Evolutionary conservation across 1,140 invertebrate genomes (phyloP).

Genomic region (Spodoptera frugiperda): DNA sequence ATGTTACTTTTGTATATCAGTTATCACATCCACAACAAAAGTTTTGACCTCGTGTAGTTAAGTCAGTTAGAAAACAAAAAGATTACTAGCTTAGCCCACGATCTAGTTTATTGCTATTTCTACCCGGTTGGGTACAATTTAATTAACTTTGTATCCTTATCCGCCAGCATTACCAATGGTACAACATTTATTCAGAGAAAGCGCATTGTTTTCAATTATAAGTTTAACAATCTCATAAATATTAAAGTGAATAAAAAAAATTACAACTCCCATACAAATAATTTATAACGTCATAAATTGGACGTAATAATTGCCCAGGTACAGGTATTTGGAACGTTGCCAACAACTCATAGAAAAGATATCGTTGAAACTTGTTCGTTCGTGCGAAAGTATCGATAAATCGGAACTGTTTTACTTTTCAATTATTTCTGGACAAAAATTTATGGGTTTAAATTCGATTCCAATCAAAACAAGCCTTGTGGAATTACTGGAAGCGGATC

Average conservation of each 20-base stretch:
- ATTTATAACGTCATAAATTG: conserved; percentile 45
- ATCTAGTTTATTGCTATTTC: conserved; percentile 7
- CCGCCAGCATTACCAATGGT: background rate
- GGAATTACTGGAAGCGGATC: conserved; percentile 24
- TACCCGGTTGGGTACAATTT: background rate
- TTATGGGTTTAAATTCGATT: conserved; percentile 30
- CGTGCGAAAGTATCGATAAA: conserved; percentile 26
- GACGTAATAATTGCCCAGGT: conserved; percentile 39
- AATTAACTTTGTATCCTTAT: background rate
- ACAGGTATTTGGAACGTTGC: conserved; percentile 39
- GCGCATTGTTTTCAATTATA: conserved; percentile 25
- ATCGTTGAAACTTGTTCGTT: conserved; percentile 23
- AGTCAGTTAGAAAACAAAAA: background rate
- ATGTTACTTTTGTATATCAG: background rate
- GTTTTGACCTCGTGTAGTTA: background rate
- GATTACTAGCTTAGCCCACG: background rate
- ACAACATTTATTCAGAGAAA: background rate
- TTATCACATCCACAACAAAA: background rate
- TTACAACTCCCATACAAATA: conserved; percentile 40
- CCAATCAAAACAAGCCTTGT: conserved; percentile 34
- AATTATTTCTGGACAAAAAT: conserved; percentile 33
- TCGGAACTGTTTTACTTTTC: conserved; percentile 36
- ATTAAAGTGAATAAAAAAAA: conserved; percentile 20
- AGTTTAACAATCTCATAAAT: conserved; percentile 17
- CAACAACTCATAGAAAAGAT: conserved; percentile 32